phyloP scores from a whole-genome alignment of 2,888 invertebrate species.

The Oegoconia quadripuncta region DNA sequence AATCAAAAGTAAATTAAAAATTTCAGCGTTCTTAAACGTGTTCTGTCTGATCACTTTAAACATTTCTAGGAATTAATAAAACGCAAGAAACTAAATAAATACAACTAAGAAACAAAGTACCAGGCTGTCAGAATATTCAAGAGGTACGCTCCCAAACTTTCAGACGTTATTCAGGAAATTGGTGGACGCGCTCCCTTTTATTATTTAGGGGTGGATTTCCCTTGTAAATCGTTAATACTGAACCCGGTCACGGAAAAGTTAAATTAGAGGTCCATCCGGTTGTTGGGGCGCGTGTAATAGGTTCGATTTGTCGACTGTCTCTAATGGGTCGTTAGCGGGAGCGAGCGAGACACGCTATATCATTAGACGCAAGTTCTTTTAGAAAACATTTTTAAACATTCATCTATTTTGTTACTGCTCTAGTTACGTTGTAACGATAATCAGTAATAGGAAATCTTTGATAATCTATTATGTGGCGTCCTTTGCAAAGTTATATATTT shows the following conservation, averaged over 20 bases:
- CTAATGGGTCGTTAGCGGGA: constrained; percentile 30
- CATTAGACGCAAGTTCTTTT: too few relatives aligned
- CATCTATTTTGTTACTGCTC: too few relatives aligned
- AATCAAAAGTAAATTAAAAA: too few relatives aligned
- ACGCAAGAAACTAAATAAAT: constrained; percentile 1
- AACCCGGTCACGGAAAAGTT: constrained; percentile 62
- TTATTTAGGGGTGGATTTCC: constrained; percentile 64
- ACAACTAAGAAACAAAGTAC: constrained; percentile 27
- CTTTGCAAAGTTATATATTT: too few relatives aligned
- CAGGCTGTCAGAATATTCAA: constrained; percentile 47
- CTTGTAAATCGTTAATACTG: constrained; percentile 59
- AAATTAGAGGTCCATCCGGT: constrained; percentile 53
- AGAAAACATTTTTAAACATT: too few relatives aligned
- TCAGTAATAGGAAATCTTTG: too few relatives aligned
- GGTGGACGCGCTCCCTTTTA: constrained; percentile 53
- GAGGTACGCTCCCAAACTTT: constrained; percentile 36
- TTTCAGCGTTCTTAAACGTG: too few relatives aligned
- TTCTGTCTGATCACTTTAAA: too few relatives aligned
- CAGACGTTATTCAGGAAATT: constrained; percentile 45
- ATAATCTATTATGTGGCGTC: too few relatives aligned
- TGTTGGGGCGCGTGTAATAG: constrained; percentile 44
- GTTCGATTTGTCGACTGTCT: constrained; percentile 44
- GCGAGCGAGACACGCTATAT: not conserved
- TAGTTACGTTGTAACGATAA: too few relatives aligned
- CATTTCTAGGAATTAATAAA: not conserved